phyloP scores from a whole-genome alignment of 2,888 invertebrate species.

The Lithosia quadra region DNA sequence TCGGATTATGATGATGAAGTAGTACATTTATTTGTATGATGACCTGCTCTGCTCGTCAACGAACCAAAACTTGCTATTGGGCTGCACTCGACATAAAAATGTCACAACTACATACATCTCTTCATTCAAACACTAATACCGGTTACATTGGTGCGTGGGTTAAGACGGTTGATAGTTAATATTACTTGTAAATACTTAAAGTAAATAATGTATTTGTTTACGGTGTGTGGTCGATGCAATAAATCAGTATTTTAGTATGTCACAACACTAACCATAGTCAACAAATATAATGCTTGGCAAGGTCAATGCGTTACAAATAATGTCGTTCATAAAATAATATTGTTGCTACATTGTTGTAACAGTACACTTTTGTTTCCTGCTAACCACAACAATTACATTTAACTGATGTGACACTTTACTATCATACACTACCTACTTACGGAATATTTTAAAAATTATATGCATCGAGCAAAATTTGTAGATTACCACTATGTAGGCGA shows the following conservation, averaged over 20 bases:
- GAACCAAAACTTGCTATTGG: too few relatives aligned
- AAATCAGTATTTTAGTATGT: slow-evolving; percentile 47
- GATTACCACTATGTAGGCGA: background rate
- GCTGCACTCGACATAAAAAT: too few relatives aligned
- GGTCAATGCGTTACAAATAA: slow-evolving; percentile 46
- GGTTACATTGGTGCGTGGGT: too few relatives aligned
- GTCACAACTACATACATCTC: too few relatives aligned
- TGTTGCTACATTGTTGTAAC: slow-evolving; percentile 34
- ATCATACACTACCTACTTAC: slow-evolving; percentile 1
- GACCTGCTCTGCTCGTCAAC: background rate
- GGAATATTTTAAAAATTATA: background rate
- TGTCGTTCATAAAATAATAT: slow-evolving; percentile 38
- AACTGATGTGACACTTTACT: background rate
- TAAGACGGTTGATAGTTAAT: background rate
- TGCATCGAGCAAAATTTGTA: background rate
- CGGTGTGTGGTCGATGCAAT: slow-evolving; percentile 35
- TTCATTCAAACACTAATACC: too few relatives aligned
- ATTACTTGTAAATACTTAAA: background rate
- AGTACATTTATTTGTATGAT: background rate
- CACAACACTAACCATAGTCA: slow-evolving; percentile 68
- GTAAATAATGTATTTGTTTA: slow-evolving; percentile 25
- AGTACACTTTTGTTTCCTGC: slow-evolving; percentile 38
- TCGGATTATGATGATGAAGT: background rate
- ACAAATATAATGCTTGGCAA: slow-evolving; percentile 50
- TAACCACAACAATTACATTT: slow-evolving; percentile 26